Conservation (phyloP, 1,140 invertebrate genomes). For the Diachasmimorpha longicaudata region DNA sequence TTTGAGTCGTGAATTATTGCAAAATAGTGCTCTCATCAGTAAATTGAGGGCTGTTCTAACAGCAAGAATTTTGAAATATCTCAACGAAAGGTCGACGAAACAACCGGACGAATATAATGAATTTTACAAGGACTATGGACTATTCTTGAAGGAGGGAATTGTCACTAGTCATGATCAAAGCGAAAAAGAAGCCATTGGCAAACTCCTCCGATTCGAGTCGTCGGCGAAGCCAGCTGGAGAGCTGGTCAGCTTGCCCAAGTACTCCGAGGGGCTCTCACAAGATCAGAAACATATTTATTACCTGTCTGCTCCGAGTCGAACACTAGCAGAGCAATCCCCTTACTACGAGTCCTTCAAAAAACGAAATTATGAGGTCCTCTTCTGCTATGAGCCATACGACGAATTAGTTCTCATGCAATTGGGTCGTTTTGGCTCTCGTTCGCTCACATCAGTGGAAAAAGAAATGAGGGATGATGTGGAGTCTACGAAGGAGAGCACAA, state of each 20-base stretch:
- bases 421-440: slow-evolving; percentile 79
- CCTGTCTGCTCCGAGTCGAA: slow-evolving; percentile 89
- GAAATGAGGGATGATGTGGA: slow-evolving; percentile 83
- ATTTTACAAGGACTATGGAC: slow-evolving; percentile 91
- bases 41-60: slow-evolving; percentile 87
- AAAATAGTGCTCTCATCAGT: slow-evolving; percentile 91
- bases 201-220: slow-evolving; percentile 91
- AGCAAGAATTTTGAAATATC: slow-evolving; percentile 82
- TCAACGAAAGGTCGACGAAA: slow-evolving; percentile 86
- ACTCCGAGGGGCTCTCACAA: slow-evolving; percentile 74
- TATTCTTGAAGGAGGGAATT: slow-evolving; percentile 96
- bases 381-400: slow-evolving; percentile 95
- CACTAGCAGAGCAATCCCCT: slow-evolving; percentile 89
- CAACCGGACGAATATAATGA: slow-evolving; percentile 80
- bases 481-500: slow-evolving; percentile 63
- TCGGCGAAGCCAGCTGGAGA: slow-evolving; percentile 77
- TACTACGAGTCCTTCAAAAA: slow-evolving; percentile 93
- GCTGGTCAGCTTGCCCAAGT: slow-evolving; percentile 84
- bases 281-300: slow-evolving; percentile 92
- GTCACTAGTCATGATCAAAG: slow-evolving; percentile 79
- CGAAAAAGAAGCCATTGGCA: slow-evolving; percentile 91
- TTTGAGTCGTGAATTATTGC: slow-evolving; percentile 92
- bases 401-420: slow-evolving; percentile 93
- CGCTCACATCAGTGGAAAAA: slow-evolving; percentile 90
- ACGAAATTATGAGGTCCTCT: slow-evolving; percentile 89